These are phyloP conservation scores for Daubentonia madagascariensis DNA, from an alignment of 2,113 vertebrate species.

Conservation along the genomic window DNA sequence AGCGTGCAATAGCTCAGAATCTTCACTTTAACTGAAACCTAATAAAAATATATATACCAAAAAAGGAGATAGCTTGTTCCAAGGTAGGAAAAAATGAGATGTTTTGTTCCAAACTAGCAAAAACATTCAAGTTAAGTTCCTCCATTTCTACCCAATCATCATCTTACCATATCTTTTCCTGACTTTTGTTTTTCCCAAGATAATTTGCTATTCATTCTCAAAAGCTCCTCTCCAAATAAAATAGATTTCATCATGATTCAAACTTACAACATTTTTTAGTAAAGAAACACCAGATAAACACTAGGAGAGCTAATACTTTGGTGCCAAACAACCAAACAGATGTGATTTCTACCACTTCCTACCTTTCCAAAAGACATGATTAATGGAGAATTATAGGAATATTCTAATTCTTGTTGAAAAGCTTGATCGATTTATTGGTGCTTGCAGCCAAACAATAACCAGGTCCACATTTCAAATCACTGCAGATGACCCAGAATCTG, in stretches of 20 bases:
- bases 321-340: constrained; percentile 72
- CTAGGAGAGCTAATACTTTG: constrained; percentile 47
- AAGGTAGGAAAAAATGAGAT: neutral
- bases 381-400: constrained; percentile 76
- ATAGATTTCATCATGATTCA: constrained; percentile 73
- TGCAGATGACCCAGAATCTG: constrained; percentile 69
- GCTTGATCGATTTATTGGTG: constrained; percentile 74
- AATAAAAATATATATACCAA: neutral
- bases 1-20: neutral
- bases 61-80: neutral
- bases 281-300: constrained; percentile 71
- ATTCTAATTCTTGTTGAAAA: constrained; percentile 79
- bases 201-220: constrained; percentile 66
- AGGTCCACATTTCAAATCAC: constrained; percentile 67
- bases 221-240: constrained; percentile 63
- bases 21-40: neutral
- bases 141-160: neutral
- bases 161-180: constrained; percentile 23
- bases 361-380: constrained; percentile 78
- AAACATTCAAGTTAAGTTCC: constrained; percentile 24
- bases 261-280: constrained; percentile 73
- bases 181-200: neutral
- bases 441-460: constrained; percentile 73
- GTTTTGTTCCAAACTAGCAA: constrained; percentile 36
- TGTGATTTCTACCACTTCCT: constrained; percentile 75